These are phyloP conservation scores for Cinclus cinclus DNA, from an alignment of 2,113 vertebrate genomes.

Conservation along the genomic window DNA sequence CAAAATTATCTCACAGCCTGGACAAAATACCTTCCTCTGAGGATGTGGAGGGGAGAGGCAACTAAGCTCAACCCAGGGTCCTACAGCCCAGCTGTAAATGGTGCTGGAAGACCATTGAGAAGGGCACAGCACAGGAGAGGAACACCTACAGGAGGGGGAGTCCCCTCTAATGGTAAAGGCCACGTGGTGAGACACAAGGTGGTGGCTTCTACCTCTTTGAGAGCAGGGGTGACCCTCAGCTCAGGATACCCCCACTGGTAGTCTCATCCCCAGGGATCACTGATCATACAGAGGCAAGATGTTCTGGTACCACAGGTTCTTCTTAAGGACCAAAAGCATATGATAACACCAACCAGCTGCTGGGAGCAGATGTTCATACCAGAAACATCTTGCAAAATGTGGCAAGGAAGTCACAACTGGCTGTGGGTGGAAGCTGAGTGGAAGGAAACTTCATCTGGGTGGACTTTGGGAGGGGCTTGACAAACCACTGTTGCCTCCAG, in stretches of 20 bases:
- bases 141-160: not conserved
- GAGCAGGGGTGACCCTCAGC: not conserved
- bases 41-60: not conserved
- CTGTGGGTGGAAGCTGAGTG: not conserved
- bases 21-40: not conserved
- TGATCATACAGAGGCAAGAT: not conserved
- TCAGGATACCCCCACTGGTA: no score
- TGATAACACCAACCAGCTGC: not conserved
- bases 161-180: not conserved
- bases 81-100: not conserved
- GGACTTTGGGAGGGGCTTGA: not conserved
- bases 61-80: not conserved
- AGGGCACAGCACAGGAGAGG: not conserved
- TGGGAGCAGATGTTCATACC: not conserved
- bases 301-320: not conserved
- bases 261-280: not conserved
- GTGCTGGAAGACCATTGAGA: accelerated
- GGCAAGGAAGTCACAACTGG: not conserved
- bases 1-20: not conserved
- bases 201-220: not conserved
- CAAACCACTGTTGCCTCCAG: not conserved
- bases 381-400: not conserved
- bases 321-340: not conserved
- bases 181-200: not conserved
- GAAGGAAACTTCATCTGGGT: not conserved